Base-by-base conservation (phyloP, 2,797 vertebrate genomes). In the Brotula barbata region DNA sequence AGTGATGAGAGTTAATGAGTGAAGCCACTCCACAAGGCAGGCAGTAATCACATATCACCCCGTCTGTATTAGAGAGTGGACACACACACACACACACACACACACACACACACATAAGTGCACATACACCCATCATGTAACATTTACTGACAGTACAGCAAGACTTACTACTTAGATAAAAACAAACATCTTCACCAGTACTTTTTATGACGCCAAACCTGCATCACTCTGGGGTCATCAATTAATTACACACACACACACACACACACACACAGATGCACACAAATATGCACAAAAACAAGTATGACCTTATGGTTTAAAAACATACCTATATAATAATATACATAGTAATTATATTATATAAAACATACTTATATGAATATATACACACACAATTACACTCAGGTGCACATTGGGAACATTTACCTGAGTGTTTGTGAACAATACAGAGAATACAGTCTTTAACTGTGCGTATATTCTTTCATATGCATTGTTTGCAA, bases 1-100 rank as follows among this genome's bases (percentile, higher is more conserved):
- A 47, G 80, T 89, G 88, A 90, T 89, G 87, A 88, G 84, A 86
- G 80, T 82, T 89, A 91, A 91, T 89, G 85, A 91, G 80, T 69
- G 69, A 75, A 75, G 77, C 81, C 81, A 85, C 81, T 88, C 71
- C 46, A 84, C 77, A 75, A 72, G 77, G 70, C 84, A 83, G 84
- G 66, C 68, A 63, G 86, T 80, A 87, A 88, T 88, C 88, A 88
- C 64, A 77, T 58, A 80, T 74, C 51, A 71, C 68, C 60, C 67
- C 50, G 58, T 76, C 59, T 68, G 73, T 78, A 67, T 61, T 28
- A 45, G 52, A 66, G 55, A 82, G 58, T 44, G 56, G 48, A 71
- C 48, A 53, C 52, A 58, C 64, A 51, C 45, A 25, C 22, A 76
- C 5, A 50, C 37, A 58, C 25, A 22, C 59, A 64, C 23, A 41